Evolutionary conservation across 2,888 invertebrate genomes (phyloP).

Genomic region (Chrysolina haemoptera): DNA sequence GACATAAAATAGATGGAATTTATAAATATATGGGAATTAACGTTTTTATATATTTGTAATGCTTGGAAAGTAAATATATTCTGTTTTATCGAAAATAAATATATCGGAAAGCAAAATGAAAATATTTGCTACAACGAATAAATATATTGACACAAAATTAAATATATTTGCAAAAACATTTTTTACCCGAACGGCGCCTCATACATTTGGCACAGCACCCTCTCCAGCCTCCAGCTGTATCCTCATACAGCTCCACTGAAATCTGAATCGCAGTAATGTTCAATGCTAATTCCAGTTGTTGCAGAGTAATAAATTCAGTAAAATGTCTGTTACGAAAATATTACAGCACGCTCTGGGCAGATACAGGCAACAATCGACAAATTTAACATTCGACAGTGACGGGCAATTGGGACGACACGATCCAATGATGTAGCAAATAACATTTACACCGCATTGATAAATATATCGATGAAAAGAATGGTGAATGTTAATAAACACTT

Average conservation of each 20-base stretch:
- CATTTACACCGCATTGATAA: constrained; percentile 36
- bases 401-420: constrained; percentile 34
- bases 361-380: constrained; percentile 36
- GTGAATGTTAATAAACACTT: too few relatives aligned
- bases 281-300: constrained; percentile 24
- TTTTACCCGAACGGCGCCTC: too few relatives aligned
- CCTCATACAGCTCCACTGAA: neutral
- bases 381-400: constrained; percentile 39
- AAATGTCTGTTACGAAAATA: constrained; percentile 41
- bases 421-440: constrained; percentile 38
- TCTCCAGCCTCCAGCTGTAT: neutral
- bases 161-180: too few relatives aligned
- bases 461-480: constrained; percentile 23
- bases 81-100: too few relatives aligned
- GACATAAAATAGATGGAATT: too few relatives aligned
- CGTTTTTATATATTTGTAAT: too few relatives aligned
- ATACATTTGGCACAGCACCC: neutral
- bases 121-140: too few relatives aligned
- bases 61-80: too few relatives aligned
- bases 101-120: too few relatives aligned
- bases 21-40: too few relatives aligned
- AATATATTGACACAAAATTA: too few relatives aligned
- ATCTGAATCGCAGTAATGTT: constrained; percentile 26
- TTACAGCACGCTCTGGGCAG: constrained; percentile 19
- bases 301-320: constrained; percentile 40